Evolutionary conservation across 2,113 vertebrate genomes (phyloP), one percentile per base, ranked within the genome.

Genomic region (Melozone crissalis): DNA sequence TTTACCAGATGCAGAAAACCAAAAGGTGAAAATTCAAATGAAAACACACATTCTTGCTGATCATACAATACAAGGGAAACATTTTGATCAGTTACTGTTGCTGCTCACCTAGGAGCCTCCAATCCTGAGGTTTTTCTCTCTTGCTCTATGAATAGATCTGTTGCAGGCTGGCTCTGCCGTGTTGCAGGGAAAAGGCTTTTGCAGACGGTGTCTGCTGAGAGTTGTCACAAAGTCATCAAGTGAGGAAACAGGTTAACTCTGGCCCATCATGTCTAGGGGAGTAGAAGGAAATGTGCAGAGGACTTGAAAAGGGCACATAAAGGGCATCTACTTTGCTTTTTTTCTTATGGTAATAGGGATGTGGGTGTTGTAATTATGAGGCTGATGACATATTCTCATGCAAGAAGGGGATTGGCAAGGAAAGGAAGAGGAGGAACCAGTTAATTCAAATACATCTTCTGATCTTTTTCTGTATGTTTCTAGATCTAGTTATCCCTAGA

Each of bases 1-100:
- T 98, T 97, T 97, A 96, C 94, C 72, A 57, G 84, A 92, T 94
- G 93, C 84, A 93, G 94, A 94, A 94, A 95, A 96, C 75, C 31
- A 91, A 96, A 89, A 83, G 79, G 78, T 92, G 82, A 85, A 95
- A 93, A 93, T 94, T 93, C 84, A 95, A 87, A 95, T 92, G 84
- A 91, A 96, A 97, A 93, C 85, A 95, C 44, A 54, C 74, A 44
- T 87, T 93, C 91, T 83, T 28, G 19, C 78, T 78, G 83, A 92
- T 94, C 65, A 8, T 37, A 17, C 54, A 90, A 77, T 86, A 88
- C 61, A 84, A 33, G 68, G 69, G 71, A 82, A 93, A 66, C 81
- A 23, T 92, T 96, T 94, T 77, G 86, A 95, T 89, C 66, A 11
- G 79, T 89, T 93, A 55, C 81, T 84, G 89, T 89, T 35, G 69